phyloP scores from a whole-genome alignment of 2,797 vertebrate species.

The Lateolabrax maculatus region DNA sequence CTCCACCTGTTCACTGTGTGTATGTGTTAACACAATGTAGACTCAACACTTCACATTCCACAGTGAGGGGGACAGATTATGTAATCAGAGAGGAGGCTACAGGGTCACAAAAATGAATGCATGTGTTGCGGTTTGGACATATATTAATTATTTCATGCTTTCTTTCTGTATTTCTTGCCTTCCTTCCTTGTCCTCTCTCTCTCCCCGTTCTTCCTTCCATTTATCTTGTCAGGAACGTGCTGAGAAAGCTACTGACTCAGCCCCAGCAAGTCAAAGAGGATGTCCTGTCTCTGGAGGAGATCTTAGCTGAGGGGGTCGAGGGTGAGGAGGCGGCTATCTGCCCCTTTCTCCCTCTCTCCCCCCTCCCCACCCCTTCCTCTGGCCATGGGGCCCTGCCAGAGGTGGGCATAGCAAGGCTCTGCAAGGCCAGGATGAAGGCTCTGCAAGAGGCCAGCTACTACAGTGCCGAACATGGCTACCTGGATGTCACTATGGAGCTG shows the following conservation, averaged over 20 bases:
- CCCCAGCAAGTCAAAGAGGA: conserved; percentile 94
- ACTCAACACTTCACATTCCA: conserved; percentile 80
- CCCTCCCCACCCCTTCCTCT: conserved; percentile 75
- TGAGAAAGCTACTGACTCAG: conserved; percentile 96
- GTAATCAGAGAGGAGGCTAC: conserved; percentile 54
- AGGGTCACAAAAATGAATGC: conserved; percentile 45
- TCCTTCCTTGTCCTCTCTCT: conserved; percentile 1
- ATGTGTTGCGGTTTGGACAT: conserved; percentile 9
- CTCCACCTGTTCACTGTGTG: conserved; percentile 75
- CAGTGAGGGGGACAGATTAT: conserved; percentile 67
- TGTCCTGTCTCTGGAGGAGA: conserved; percentile 97
- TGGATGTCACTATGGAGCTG: conserved; percentile 99
- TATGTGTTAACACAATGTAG: conserved; percentile 68
- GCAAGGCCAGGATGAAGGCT: conserved; percentile 94
- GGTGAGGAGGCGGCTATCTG: conserved; percentile 79
- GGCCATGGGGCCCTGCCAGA: conserved; percentile 78
- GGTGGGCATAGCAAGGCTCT: conserved; percentile 89
- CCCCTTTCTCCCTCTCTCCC: conserved; percentile 76
- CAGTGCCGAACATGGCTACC: conserved; percentile 96
- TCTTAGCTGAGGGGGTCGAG: conserved; percentile 95
- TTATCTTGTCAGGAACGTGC: conserved; percentile 89
- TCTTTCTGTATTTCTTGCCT: background rate
- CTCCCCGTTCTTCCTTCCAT: conserved; percentile 14
- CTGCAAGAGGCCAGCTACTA: conserved; percentile 98
- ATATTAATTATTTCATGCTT: conserved; percentile 25